phyloP scores from a whole-genome alignment of 2,888 invertebrate genomes.

The Idaea dimidiata region DNA sequence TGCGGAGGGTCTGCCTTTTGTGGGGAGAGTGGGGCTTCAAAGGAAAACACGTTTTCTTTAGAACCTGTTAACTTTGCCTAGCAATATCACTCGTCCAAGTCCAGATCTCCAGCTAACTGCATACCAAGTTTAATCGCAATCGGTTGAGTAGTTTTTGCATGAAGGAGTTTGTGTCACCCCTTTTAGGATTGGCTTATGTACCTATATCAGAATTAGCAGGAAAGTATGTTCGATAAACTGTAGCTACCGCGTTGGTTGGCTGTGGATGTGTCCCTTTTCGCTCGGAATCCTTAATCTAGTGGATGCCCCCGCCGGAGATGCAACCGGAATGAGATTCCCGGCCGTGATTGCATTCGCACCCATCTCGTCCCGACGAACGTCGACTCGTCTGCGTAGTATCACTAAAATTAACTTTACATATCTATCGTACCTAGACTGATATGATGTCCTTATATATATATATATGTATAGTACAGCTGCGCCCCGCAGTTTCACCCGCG shows the following conservation, averaged over 20 bases:
- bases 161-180: no score
- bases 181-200: not conserved
- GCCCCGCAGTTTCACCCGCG: no score
- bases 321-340: slow-evolving; percentile 72
- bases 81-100: not conserved
- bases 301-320: slow-evolving; percentile 65
- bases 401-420: slow-evolving; percentile 56
- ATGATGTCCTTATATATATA: no score
- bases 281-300: slow-evolving; percentile 71
- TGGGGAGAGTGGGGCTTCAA: not conserved
- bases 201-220: not conserved
- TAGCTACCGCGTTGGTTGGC: slow-evolving; percentile 30
- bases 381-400: slow-evolving; percentile 12
- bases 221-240: not conserved
- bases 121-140: no score
- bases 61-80: not conserved
- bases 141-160: no score
- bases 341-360: slow-evolving; percentile 72
- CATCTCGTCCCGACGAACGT: slow-evolving; percentile 40
- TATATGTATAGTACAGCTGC: no score
- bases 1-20: not conserved
- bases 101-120: no score
- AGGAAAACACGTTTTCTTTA: not conserved
- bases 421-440: not conserved
- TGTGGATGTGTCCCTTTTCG: slow-evolving; percentile 42